A percentile compares a stretch with the other conserved stretches of the same genome.
Evolutionary conservation across 2,888 invertebrate species (phyloP).

Genomic region (Cheilosia pagana): DNA sequence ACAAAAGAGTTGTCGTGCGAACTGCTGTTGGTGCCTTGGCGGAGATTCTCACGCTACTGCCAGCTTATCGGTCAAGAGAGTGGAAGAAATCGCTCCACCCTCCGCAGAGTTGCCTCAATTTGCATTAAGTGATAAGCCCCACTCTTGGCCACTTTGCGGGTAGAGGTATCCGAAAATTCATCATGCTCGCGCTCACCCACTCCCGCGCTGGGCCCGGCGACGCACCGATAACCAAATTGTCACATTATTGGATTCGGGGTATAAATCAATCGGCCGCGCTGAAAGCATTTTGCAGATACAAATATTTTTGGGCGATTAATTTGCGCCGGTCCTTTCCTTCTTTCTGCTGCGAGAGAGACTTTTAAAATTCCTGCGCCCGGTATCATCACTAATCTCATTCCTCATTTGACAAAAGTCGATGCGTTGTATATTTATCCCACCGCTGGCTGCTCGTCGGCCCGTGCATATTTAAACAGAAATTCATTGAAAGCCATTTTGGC

Average conservation of each 20-base stretch:
- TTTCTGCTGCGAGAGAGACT: slow-evolving; percentile 25
- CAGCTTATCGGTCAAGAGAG: slow-evolving; percentile 49
- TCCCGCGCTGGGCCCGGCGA: slow-evolving; percentile 21
- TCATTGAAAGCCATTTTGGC: slow-evolving; percentile 53
- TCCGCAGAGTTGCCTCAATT: slow-evolving; percentile 55
- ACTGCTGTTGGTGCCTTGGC: neutral
- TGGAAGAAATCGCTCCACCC: slow-evolving; percentile 33
- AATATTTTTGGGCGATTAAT: slow-evolving; percentile 71
- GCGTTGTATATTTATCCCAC: slow-evolving; percentile 33
- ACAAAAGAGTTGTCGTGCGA: slow-evolving; percentile 36
- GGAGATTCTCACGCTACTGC: slow-evolving; percentile 5
- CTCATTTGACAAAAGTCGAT: slow-evolving; percentile 74
- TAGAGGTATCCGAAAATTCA: slow-evolving; percentile 65
- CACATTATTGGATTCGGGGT: slow-evolving; percentile 71
- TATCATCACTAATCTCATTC: slow-evolving; percentile 74
- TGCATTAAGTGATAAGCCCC: slow-evolving; percentile 69
- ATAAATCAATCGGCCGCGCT: slow-evolving; percentile 74
- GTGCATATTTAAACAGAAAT: slow-evolving; percentile 45
- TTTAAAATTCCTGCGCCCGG: slow-evolving; percentile 70
- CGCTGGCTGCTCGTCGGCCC: slow-evolving; percentile 7
- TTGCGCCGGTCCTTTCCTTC: slow-evolving; percentile 40
- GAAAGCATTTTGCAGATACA: slow-evolving; percentile 75
- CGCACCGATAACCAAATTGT: slow-evolving; percentile 68
- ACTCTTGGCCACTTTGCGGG: neutral
- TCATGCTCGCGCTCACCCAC: slow-evolving; percentile 69